Conservation (phyloP, 2,113 vertebrate species). For the Synodontis membranacea region DNA sequence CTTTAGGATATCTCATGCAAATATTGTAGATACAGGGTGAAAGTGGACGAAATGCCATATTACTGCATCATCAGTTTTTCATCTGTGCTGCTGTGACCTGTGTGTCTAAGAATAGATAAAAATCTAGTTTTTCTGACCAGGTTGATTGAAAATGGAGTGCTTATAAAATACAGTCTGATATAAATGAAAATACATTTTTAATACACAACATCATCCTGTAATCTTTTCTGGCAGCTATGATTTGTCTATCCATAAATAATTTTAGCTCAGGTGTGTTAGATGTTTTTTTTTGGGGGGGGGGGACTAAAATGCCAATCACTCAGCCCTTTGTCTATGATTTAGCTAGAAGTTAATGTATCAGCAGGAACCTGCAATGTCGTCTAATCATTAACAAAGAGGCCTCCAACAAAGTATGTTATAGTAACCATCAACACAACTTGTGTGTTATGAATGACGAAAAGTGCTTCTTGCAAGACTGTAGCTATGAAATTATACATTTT, state of each 20-base stretch:
- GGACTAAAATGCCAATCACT: not conserved
- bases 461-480: not conserved
- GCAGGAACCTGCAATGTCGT: constrained; percentile 1
- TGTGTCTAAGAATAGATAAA: not conserved
- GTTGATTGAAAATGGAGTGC: not conserved
- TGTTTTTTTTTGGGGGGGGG: not conserved
- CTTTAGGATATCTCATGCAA: constrained; percentile 33
- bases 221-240: not conserved
- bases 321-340: not conserved
- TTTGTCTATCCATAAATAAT: not conserved
- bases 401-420: not conserved
- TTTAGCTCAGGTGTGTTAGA: not conserved
- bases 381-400: constrained; percentile 9
- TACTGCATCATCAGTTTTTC: not conserved
- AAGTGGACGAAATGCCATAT: not conserved
- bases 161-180: not conserved
- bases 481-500: not conserved
- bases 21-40: constrained; percentile 29
- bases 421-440: not conserved
- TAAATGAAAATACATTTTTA: not conserved
- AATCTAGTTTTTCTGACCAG: not conserved
- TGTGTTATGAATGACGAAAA: not conserved
- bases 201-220: not conserved
- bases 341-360: constrained; percentile 22
- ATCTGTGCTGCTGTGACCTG: not conserved